Percentiles rank a stretch among this genome's conserved stretches.
Conservation (phyloP, 1,140 invertebrate genomes). For the Trypoxylus dichotomus region DNA sequence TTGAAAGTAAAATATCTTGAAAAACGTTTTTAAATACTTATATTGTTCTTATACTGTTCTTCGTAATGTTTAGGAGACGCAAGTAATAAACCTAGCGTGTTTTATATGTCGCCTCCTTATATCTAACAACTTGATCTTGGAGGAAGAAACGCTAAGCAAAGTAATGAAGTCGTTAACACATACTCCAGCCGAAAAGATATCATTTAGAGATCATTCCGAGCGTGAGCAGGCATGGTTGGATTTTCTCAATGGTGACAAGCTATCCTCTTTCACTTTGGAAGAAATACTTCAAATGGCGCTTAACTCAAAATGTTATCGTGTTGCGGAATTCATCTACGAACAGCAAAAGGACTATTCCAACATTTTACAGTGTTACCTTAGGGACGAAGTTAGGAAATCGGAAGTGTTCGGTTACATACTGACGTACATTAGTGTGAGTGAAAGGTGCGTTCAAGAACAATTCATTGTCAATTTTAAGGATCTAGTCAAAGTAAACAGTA, state of each 20-base stretch:
- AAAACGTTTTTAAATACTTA: too few species aligned
- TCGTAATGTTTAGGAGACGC: slow-evolving; percentile 52
- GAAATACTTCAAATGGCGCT: slow-evolving; percentile 53
- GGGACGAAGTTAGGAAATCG: slow-evolving; percentile 62
- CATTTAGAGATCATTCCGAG: slow-evolving; percentile 62
- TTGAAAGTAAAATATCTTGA: too few species aligned
- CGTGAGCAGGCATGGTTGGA: slow-evolving; percentile 80
- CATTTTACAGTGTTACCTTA: slow-evolving; percentile 56
- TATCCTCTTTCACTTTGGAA: slow-evolving; percentile 59
- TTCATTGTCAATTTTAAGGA: slow-evolving; percentile 53
- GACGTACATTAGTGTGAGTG: slow-evolving; percentile 63
- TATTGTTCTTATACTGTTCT: background rate
- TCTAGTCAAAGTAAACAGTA: slow-evolving; percentile 53
- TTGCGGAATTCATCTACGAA: slow-evolving; percentile 57
- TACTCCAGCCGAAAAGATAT: slow-evolving; percentile 50
- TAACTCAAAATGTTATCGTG: slow-evolving; percentile 54
- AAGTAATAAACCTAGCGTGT: slow-evolving; percentile 57
- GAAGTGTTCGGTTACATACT: slow-evolving; percentile 77
- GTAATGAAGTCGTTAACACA: slow-evolving; percentile 55
- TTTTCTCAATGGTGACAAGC: slow-evolving; percentile 69
- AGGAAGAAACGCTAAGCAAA: slow-evolving; percentile 52
- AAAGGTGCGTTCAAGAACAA: slow-evolving; percentile 54
- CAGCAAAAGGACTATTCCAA: slow-evolving; percentile 52
- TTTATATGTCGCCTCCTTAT: slow-evolving; percentile 57
- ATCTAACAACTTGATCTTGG: slow-evolving; percentile 53